These are phyloP conservation scores for Plodia interpunctella DNA, from an alignment of 1,140 invertebrate genomes.

Conservation along the genomic window DNA sequence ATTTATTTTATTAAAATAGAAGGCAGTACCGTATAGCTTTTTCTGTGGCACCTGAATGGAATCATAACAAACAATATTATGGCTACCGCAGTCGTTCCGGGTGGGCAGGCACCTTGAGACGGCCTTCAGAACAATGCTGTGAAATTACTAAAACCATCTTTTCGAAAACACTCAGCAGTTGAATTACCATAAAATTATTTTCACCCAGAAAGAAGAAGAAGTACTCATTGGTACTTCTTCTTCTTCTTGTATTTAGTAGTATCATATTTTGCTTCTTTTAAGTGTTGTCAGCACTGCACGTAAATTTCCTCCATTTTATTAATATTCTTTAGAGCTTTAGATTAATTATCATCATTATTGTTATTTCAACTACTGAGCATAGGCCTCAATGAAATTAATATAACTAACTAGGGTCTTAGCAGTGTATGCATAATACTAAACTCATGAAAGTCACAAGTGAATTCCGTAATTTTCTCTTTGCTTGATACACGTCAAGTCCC, in stretches of 20 bases:
- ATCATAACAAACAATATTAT: constrained; percentile 10
- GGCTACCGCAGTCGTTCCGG: constrained; percentile 22
- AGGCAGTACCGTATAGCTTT: constrained; percentile 9
- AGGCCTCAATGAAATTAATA: too few relatives aligned
- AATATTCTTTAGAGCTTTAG: too few relatives aligned
- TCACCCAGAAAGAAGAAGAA: neutral
- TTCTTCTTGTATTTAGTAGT: too few relatives aligned
- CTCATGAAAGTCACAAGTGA: constrained; percentile 27
- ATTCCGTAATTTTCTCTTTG: constrained; percentile 50
- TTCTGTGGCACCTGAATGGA: constrained; percentile 22
- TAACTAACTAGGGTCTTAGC: neutral
- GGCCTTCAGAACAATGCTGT: constrained; percentile 32
- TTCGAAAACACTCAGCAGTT: neutral
- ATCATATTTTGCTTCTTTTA: too few relatives aligned
- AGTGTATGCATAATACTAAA: neutral
- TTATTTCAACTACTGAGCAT: too few relatives aligned
- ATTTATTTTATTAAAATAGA: too few relatives aligned
- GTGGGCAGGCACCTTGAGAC: constrained; percentile 30
- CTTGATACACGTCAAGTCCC: constrained; percentile 23
- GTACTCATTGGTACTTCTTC: too few relatives aligned
- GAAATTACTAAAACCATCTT: constrained; percentile 16
- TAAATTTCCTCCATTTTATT: too few relatives aligned
- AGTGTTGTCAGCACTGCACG: too few relatives aligned
- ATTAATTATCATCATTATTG: too few relatives aligned
- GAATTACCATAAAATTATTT: constrained; percentile 8